phyloP scores from a whole-genome alignment of 2,797 vertebrate genomes.

The Clarias fuscus region DNA sequence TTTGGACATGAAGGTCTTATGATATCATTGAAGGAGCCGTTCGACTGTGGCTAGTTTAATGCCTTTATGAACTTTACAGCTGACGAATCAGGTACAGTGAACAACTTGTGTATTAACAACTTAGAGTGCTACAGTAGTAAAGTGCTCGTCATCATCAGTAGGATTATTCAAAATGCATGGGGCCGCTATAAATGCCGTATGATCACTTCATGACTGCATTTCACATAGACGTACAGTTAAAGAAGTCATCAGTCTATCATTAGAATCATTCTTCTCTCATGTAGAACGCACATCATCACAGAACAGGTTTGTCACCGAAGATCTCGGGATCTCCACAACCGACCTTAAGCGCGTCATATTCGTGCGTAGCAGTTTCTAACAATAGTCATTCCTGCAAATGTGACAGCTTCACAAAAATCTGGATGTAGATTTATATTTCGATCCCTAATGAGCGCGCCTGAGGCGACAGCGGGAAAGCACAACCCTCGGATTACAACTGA shows the following conservation, averaged over 20 bases:
- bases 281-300: not conserved
- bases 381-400: not conserved
- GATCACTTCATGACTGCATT: not conserved
- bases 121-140: not conserved
- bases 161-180: not conserved
- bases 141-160: not conserved
- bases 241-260: not conserved
- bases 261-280: not conserved
- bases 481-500: not conserved
- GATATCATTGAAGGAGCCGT: not conserved
- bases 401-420: not conserved
- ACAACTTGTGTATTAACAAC: not conserved
- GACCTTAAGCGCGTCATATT: not conserved
- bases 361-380: not conserved
- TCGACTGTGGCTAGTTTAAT: not conserved
- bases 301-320: not conserved
- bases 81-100: not conserved
- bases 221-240: too few relatives aligned
- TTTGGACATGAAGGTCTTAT: not conserved
- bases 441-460: not conserved
- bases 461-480: not conserved
- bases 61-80: not conserved
- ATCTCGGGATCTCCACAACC: not conserved
- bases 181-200: not conserved
- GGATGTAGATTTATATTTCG: constrained; percentile 10